Conservation (phyloP, 2,888 invertebrate genomes). For the Athetis lepigone region DNA sequence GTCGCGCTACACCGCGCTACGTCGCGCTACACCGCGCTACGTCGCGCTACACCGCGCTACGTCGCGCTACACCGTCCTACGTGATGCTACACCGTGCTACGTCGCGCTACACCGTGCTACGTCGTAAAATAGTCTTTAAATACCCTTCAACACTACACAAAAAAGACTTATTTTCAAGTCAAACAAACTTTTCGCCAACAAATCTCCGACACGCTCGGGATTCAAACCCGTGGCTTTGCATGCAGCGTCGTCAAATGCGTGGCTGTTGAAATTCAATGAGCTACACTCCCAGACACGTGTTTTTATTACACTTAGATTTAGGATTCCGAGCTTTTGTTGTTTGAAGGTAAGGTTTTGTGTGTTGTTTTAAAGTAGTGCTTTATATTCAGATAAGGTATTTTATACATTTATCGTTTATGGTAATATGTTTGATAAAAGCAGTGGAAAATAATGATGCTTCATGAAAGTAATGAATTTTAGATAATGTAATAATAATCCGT, state of each 20-base stretch:
- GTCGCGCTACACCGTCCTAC: background rate
- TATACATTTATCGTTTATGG: no score
- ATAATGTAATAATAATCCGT: no score
- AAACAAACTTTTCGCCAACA: constrained; percentile 33
- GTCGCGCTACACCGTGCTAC: no score
- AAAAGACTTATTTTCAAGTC: constrained; percentile 7
- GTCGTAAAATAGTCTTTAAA: background rate
- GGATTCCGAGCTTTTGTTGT: constrained; percentile 14
- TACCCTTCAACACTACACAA: background rate
- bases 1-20: background rate
- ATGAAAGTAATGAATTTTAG: no score
- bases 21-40: background rate
- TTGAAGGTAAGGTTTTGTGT: no score
- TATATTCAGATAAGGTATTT: no score
- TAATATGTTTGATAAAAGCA: no score
- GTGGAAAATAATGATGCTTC: no score
- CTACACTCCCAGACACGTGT: constrained; percentile 29
- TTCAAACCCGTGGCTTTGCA: constrained; percentile 48
- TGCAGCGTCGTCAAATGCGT: constrained; percentile 38
- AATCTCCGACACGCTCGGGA: constrained; percentile 41
- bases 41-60: background rate
- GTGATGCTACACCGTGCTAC: no score
- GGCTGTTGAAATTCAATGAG: constrained; percentile 62
- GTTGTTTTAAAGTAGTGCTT: background rate
- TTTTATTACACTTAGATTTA: constrained; percentile 6